A percentile compares a stretch with the other conserved stretches of the same genome.
phyloP scores from a whole-genome alignment of 2,113 vertebrate genomes.

The Vimba vimba region DNA sequence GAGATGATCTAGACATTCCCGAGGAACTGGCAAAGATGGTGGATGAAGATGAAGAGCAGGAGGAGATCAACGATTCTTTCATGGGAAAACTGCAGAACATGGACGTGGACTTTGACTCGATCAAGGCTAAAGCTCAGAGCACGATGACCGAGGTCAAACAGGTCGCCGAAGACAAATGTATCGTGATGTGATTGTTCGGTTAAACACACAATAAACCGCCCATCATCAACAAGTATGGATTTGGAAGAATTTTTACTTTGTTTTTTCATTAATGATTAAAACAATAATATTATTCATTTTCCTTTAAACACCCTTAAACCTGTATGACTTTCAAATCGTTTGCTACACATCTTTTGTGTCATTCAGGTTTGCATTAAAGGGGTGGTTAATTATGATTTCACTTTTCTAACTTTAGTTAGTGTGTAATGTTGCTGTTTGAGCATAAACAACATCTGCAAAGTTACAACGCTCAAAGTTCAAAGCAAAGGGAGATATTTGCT shows the following conservation, averaged over 20 bases:
- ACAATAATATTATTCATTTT: neutral
- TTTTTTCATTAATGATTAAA: neutral
- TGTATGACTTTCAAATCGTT: neutral
- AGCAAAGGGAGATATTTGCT: too few relatives aligned
- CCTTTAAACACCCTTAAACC: neutral
- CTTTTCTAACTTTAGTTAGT: too few relatives aligned
- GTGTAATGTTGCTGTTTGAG: too few relatives aligned
- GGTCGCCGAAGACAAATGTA: slow-evolving; percentile 63
- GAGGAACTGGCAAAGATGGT: slow-evolving; percentile 77
- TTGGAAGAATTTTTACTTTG: neutral
- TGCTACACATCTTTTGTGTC: neutral
- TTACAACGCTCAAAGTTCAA: too few relatives aligned
- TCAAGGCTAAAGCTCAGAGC: slow-evolving; percentile 70
- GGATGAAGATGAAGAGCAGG: slow-evolving; percentile 74
- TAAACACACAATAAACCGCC: neutral
- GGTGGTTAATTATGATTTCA: too few relatives aligned
- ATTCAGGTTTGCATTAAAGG: neutral
- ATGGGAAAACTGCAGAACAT: slow-evolving; percentile 70
- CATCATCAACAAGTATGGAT: neutral
- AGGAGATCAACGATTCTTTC: slow-evolving; percentile 68
- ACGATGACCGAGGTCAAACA: slow-evolving; percentile 64
- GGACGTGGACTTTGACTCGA: slow-evolving; percentile 67
- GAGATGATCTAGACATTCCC: slow-evolving; percentile 72
- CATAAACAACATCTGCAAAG: too few relatives aligned
- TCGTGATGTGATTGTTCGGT: slow-evolving; percentile 49